Conservation (phyloP, 2,888 invertebrate species). For the Bimastos eiseni region DNA sequence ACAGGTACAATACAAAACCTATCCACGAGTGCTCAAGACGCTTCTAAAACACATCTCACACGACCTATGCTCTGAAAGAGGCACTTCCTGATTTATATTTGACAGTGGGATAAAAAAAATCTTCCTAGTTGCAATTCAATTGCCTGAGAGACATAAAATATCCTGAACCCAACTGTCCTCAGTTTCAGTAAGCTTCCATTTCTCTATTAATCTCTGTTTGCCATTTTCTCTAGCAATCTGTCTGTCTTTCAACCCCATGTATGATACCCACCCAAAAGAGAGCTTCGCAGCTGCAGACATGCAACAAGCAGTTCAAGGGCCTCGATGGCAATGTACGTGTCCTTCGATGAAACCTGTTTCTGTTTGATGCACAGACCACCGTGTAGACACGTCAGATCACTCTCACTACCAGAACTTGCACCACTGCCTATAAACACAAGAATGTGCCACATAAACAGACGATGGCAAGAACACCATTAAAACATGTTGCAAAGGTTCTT, state of each 20-base stretch:
- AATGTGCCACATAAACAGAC: background rate
- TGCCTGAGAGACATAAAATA: background rate
- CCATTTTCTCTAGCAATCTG: too few relatives aligned
- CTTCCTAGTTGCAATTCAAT: background rate
- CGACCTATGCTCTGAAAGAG: background rate
- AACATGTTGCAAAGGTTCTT: background rate
- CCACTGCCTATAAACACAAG: constrained; percentile 57
- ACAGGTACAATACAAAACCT: background rate
- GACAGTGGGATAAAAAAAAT: background rate
- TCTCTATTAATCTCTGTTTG: too few relatives aligned
- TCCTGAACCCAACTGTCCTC: background rate
- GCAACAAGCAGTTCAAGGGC: constrained; percentile 63
- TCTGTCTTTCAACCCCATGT: too few relatives aligned
- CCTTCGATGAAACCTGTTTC: constrained; percentile 58
- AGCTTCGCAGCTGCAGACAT: constrained; percentile 61
- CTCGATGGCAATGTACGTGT: constrained; percentile 62
- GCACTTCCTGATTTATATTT: background rate
- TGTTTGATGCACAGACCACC: constrained; percentile 62
- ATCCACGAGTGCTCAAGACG: background rate
- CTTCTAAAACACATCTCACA: background rate
- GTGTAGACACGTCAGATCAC: constrained; percentile 58
- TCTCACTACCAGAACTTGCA: constrained; percentile 62
- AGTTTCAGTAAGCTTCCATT: background rate
- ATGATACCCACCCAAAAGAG: constrained; percentile 56
- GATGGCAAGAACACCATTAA: background rate